phyloP scores from a whole-genome alignment of 2,888 invertebrate genomes.

The Eubasilissa splendida region DNA sequence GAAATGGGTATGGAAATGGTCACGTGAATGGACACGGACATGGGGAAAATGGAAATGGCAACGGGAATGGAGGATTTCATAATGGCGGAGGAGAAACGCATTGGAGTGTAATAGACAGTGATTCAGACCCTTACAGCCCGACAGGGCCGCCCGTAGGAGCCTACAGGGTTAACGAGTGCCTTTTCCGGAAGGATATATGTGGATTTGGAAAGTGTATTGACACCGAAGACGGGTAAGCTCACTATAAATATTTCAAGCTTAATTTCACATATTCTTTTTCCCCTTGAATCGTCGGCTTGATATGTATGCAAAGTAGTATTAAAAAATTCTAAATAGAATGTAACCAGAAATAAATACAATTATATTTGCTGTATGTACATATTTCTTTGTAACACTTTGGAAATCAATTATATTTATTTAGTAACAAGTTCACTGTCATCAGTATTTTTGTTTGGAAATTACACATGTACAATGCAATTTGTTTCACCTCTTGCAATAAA shows the following conservation, averaged over 20 bases:
- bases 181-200: conserved; percentile 82
- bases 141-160: conserved; percentile 57
- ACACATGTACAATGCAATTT: no score
- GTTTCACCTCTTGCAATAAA: no score
- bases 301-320: no score
- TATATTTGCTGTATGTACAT: no score
- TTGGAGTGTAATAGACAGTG: conserved; percentile 40
- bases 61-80: conserved; percentile 43
- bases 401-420: no score
- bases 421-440: no score
- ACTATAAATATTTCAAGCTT: neutral
- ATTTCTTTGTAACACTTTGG: no score
- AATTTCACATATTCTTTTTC: no score
- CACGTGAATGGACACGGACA: neutral
- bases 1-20: conserved; percentile 32
- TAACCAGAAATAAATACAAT: no score
- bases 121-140: conserved; percentile 49
- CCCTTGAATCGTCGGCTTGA: no score
- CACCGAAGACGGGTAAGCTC: conserved; percentile 75
- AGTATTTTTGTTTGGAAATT: neutral
- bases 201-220: conserved; percentile 83
- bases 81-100: conserved; percentile 19
- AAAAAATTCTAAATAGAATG: no score
- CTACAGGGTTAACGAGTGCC: conserved; percentile 82
- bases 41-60: conserved; percentile 41